Evolutionary conservation across 2,113 vertebrate species (phyloP), one percentile per base, ranked within the genome.

Genomic region (Clarias gariepinus): DNA sequence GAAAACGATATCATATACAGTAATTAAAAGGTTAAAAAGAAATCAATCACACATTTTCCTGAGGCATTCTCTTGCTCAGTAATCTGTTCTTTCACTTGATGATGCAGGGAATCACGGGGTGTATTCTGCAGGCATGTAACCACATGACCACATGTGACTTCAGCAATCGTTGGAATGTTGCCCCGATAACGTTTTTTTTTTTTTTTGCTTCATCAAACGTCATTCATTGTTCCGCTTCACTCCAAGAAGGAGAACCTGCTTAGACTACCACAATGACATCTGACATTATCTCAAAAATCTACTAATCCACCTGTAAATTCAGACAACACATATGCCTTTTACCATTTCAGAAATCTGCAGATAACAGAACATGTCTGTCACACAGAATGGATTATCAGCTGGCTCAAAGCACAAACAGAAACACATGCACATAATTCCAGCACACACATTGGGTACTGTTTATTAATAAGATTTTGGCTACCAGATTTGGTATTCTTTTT

Each of bases 141-240:
- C 55, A 78, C 47, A 84, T 41, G 47, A 83, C 16, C 6, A 57
- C 78, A 92, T 90, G 90, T 93, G 92, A 92, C 89, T 87, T 15
- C 33, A 81, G 82, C 78, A 90, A 89, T 92, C 4, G 9, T 19
- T 81, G 53, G 88, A 87, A 94, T 94, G 82, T 61, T 8, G 25
- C 84, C 28, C 1, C 18, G 93, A 95, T 93, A 91, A 71, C 5
- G 11, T 92, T 94, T 93, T 92, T 93, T 92, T 94, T 93, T 92
- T 93, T 92, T 91, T 86, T 88, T 58, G 82, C 64, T 74, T 9
- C 13, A 13, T 86, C 9, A 9, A 7, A 57, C 58, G 91, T 94
- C 93, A 93, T 92, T 92, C 93, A 93, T 1, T 66, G 18, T 74
- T 71, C 41, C 10, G 55, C 47, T 74, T 30, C 52, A 25, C 68